Percentiles rank a stretch among this genome's conserved stretches.
Evolutionary conservation across 2,888 invertebrate genomes (phyloP).

Genomic region (Mylabris sibirica): DNA sequence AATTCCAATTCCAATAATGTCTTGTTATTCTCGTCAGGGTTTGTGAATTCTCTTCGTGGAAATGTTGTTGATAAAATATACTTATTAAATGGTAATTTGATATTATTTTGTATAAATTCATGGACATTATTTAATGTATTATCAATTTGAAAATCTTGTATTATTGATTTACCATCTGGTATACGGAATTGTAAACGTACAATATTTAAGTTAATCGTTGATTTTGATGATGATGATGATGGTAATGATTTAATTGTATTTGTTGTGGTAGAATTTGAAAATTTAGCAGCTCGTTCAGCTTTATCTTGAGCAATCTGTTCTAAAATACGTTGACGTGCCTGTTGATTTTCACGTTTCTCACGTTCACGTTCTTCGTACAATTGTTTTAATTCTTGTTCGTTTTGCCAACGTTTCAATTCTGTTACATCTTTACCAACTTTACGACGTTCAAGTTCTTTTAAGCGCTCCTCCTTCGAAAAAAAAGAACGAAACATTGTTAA

Average conservation of each 20-base stretch:
- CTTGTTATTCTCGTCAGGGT: conserved; percentile 61
- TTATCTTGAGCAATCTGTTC: conserved; percentile 88
- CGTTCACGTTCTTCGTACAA: conserved; percentile 76
- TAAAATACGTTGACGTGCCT: conserved; percentile 78
- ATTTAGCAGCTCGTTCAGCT: conserved; percentile 69
- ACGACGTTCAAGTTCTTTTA: conserved; percentile 75
- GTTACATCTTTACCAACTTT: conserved; percentile 76
- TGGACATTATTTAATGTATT: conserved; percentile 69
- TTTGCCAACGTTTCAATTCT: conserved; percentile 74
- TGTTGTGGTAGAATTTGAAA: conserved; percentile 50
- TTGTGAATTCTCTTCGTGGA: conserved; percentile 74
- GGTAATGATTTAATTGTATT: conserved; percentile 22
- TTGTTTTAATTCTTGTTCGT: conserved; percentile 78
- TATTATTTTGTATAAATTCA: conserved; percentile 55
- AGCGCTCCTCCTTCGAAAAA: conserved; percentile 49
- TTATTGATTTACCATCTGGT: conserved; percentile 80
- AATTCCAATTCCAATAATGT: conserved; percentile 73
- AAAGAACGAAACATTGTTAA: too few species aligned
- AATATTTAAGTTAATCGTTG: conserved; percentile 55
- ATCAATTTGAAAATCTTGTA: conserved; percentile 75
- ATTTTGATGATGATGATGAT: conserved; percentile 45
- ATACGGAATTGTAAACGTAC: conserved; percentile 86
- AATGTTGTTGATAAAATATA: conserved; percentile 81
- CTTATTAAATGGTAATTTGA: conserved; percentile 62
- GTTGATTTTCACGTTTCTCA: conserved; percentile 78